phyloP scores from a whole-genome alignment of 2,113 vertebrate species.

The Edolisoma coerulescens region DNA sequence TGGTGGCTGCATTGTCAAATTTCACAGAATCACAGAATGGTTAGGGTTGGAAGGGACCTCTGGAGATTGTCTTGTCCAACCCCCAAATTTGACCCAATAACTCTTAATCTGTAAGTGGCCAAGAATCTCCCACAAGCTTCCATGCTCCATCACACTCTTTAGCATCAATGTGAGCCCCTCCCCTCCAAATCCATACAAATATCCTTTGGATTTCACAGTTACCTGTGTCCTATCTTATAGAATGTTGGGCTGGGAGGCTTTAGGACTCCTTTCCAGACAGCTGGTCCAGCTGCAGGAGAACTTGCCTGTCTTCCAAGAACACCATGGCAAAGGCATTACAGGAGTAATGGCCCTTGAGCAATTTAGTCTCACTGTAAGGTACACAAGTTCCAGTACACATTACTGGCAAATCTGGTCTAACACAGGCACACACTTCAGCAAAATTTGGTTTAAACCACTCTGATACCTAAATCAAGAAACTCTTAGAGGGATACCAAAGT shows the following conservation, averaged over 20 bases:
- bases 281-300: neutral
- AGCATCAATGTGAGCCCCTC: neutral
- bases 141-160: neutral
- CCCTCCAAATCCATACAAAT: neutral
- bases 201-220: neutral
- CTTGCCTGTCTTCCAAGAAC: neutral
- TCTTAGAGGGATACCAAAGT: neutral
- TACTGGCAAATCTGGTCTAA: neutral
- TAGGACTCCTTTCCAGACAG: neutral
- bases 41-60: neutral
- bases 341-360: neutral
- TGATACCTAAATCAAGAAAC: neutral
- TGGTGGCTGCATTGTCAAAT: neutral
- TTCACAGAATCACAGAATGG: neutral
- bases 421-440: neutral
- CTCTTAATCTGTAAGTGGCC: neutral
- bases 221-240: neutral
- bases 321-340: neutral
- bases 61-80: neutral
- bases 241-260: neutral
- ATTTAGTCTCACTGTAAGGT: neutral
- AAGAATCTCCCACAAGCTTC: neutral
- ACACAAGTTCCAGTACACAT: neutral
- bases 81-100: neutral
- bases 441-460: neutral